phyloP scores from a whole-genome alignment of 2,888 invertebrate genomes.

The Lagria hirta region DNA sequence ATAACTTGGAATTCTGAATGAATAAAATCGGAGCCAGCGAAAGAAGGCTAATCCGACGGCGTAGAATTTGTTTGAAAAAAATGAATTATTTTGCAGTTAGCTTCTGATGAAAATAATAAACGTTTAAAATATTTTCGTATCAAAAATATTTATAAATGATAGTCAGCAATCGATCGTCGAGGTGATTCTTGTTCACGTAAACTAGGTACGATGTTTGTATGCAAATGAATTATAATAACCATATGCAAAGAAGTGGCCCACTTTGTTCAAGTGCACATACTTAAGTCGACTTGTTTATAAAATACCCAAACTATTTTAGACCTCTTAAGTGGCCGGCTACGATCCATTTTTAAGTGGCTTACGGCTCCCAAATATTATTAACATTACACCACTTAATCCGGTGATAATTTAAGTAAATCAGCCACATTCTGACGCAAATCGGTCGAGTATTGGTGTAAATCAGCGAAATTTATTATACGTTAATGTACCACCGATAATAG shows the following conservation, averaged over 20 bases:
- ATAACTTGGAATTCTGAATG: too few species aligned
- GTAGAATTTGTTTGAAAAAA: too few species aligned
- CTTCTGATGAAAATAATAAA: constrained; percentile 46
- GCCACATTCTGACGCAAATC: constrained; percentile 4
- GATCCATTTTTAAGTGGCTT: constrained; percentile 34
- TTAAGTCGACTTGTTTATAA: constrained; percentile 47
- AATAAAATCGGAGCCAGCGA: too few species aligned
- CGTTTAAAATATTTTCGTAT: constrained; percentile 35
- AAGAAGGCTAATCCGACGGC: too few species aligned
- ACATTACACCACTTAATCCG: constrained; percentile 28
- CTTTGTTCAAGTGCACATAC: constrained; percentile 47
- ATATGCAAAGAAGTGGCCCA: constrained; percentile 48
- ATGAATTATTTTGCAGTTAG: too few species aligned
- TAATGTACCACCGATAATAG: too few species aligned
- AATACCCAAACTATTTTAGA: constrained; percentile 49
- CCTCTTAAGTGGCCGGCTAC: constrained; percentile 43
- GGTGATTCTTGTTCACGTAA: constrained; percentile 40
- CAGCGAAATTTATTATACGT: constrained; percentile 4
- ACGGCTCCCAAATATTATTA: constrained; percentile 33
- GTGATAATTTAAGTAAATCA: constrained; percentile 36
- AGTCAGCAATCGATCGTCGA: constrained; percentile 38
- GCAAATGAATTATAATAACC: constrained; percentile 47
- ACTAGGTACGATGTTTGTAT: constrained; percentile 34
- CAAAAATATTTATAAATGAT: constrained; percentile 39
- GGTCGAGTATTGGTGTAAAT: constrained; percentile 4